Conservation (phyloP, 2,113 vertebrate species). For the Oceanites oceanicus region DNA sequence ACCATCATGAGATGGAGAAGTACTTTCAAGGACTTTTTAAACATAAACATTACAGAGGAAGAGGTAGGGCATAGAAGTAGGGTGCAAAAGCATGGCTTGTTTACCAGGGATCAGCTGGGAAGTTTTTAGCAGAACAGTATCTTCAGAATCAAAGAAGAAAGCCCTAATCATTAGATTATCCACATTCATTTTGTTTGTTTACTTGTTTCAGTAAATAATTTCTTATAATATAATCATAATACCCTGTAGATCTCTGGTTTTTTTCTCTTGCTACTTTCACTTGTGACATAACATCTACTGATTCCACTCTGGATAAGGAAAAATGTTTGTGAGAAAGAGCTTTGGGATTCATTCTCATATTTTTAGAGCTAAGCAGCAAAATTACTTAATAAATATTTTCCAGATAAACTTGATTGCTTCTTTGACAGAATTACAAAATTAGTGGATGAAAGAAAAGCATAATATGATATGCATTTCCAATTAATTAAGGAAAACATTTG, state of each 20-base stretch:
- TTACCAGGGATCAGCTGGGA: background rate
- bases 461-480: background rate
- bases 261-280: background rate
- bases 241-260: background rate
- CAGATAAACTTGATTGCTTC: constrained; percentile 2
- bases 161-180: background rate
- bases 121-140: background rate
- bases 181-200: background rate
- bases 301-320: background rate
- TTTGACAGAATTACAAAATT: constrained; percentile 29
- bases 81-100: fast-evolving
- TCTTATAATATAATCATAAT: background rate
- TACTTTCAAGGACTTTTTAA: background rate
- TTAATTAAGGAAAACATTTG: constrained; percentile 28
- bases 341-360: background rate
- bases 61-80: fast-evolving
- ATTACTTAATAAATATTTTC: background rate
- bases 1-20: background rate
- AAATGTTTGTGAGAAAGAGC: background rate
- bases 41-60: background rate
- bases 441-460: background rate
- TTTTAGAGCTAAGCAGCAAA: background rate
- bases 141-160: background rate
- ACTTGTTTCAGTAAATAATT: background rate
- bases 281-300: background rate